phyloP scores from a whole-genome alignment of 2,888 invertebrate species.

The Philonicus albiceps region DNA sequence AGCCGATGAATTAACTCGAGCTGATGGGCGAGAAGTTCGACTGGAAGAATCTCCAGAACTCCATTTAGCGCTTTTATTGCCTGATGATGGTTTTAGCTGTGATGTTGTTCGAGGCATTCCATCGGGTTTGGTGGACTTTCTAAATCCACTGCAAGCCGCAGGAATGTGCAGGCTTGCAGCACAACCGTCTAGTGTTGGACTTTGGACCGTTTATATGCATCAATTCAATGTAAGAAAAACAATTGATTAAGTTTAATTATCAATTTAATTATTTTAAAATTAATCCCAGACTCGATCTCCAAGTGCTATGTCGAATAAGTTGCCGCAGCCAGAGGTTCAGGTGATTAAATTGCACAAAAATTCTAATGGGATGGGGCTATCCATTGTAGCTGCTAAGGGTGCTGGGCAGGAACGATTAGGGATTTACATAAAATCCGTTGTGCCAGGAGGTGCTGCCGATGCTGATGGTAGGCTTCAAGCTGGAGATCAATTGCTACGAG shows the following conservation, averaged over 20 bases:
- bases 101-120: conserved; percentile 95
- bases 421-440: conserved; percentile 98
- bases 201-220: conserved; percentile 95
- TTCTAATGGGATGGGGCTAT: conserved; percentile 96
- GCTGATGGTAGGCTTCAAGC: conserved; percentile 93
- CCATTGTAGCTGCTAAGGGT: conserved; percentile 97
- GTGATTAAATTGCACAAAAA: conserved; percentile 92
- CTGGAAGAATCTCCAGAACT: conserved; percentile 93
- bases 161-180: conserved; percentile 90
- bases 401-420: conserved; percentile 85
- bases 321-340: conserved; percentile 77
- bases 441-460: conserved; percentile 91
- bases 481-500: conserved; percentile 95
- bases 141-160: conserved; percentile 82
- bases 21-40: conserved; percentile 88
- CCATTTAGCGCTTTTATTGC: conserved; percentile 88
- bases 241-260: no score
- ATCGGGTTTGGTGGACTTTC: conserved; percentile 88
- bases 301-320: conserved; percentile 72
- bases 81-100: conserved; percentile 97
- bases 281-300: conserved; percentile 68
- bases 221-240: conserved; percentile 66
- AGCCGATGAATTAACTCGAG: conserved; percentile 89
- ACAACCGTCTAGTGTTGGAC: conserved; percentile 89
- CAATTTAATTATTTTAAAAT: neutral